Evolutionary conservation across 1,140 invertebrate genomes (phyloP).

Genomic region (Neotoxoptera formosana): DNA sequence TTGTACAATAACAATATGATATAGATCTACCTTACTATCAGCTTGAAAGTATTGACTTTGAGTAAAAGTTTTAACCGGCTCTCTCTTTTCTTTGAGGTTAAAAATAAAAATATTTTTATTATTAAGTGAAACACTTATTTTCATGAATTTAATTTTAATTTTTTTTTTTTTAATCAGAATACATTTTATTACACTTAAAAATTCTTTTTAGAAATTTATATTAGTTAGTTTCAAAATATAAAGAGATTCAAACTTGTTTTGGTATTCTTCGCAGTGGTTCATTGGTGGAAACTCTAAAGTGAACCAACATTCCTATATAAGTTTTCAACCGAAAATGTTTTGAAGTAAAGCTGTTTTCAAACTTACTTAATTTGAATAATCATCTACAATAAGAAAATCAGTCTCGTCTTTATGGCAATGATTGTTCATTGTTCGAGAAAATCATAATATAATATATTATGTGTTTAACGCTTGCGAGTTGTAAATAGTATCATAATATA

Average conservation of each 20-base stretch:
- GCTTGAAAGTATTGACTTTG: background rate
- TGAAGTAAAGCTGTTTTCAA: conserved; percentile 18
- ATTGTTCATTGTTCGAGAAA: background rate
- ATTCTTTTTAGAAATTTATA: background rate
- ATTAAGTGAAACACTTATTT: no score
- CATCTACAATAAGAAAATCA: background rate
- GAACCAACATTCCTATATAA: conserved; percentile 6
- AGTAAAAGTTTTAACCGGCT: background rate
- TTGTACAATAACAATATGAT: background rate
- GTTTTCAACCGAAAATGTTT: background rate
- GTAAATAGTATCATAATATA: background rate
- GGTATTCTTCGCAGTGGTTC: background rate
- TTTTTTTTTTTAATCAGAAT: background rate
- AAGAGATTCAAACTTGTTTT: conserved; percentile 21
- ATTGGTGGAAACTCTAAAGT: conserved; percentile 6
- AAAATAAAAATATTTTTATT: background rate
- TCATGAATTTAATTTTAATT: background rate
- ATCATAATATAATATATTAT: background rate
- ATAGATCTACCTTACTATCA: background rate
- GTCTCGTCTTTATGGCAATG: background rate
- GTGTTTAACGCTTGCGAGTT: background rate
- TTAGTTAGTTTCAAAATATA: background rate
- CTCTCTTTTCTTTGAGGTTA: background rate
- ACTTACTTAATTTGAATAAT: conserved; percentile 45
- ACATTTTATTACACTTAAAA: background rate